phyloP scores from a whole-genome alignment of 2,113 vertebrate genomes.

The Anarrhichthys ocellatus region DNA sequence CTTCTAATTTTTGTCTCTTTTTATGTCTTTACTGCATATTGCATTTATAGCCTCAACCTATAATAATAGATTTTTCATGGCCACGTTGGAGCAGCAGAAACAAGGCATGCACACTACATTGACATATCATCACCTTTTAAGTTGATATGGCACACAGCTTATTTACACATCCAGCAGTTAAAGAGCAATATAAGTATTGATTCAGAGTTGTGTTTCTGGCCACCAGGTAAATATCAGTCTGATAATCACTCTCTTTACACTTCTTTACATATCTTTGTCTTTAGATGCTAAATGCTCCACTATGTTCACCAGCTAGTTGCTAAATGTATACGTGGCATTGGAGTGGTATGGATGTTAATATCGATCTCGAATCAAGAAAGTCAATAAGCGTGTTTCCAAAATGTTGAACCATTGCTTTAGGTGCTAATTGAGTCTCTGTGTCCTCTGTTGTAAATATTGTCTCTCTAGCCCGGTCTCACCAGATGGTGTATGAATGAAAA shows the following conservation, averaged over 20 bases:
- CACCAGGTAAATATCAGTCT: background rate
- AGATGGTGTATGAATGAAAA: background rate
- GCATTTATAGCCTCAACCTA: background rate
- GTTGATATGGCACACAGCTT: background rate
- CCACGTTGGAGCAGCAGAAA: background rate
- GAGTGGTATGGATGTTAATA: background rate
- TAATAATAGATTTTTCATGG: background rate
- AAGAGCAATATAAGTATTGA: background rate
- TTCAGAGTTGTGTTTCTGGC: background rate
- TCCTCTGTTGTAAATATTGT: background rate
- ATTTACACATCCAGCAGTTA: background rate
- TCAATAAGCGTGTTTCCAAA: background rate
- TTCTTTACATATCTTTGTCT: background rate
- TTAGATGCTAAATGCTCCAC: background rate
- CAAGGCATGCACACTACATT: background rate
- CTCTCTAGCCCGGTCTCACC: too few relatives aligned
- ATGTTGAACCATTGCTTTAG: background rate
- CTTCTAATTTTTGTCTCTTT: conserved; percentile 2
- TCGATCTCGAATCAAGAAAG: background rate
- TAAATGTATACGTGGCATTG: background rate
- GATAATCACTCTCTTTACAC: background rate
- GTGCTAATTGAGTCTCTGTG: background rate
- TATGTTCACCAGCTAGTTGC: background rate
- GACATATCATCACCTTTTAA: background rate
- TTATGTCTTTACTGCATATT: background rate